Conservation (phyloP, 2,888 invertebrate species). For the Lithophane leautieri region DNA sequence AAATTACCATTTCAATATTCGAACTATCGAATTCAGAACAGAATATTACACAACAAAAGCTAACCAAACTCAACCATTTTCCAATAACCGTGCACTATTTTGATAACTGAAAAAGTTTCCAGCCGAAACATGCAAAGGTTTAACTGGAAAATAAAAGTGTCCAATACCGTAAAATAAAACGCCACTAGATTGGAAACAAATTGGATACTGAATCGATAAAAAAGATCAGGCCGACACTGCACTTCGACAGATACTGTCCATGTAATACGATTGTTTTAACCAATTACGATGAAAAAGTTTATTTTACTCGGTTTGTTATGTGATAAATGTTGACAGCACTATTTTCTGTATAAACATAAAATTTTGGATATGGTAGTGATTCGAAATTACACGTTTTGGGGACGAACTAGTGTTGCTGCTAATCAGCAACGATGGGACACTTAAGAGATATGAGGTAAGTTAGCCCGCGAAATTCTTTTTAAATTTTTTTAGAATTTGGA, state of each 20-base stretch:
- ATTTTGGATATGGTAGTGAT: neutral
- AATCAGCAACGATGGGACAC: neutral
- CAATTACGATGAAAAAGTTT: conserved; percentile 23
- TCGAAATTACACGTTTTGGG: neutral
- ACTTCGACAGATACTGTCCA: conserved; percentile 35
- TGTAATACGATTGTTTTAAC: conserved; percentile 17
- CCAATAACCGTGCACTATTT: neutral
- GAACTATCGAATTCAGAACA: neutral
- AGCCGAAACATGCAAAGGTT: neutral
- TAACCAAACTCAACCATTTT: neutral
- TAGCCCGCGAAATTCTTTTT: no score
- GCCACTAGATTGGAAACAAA: conserved; percentile 45
- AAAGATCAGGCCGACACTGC: conserved; percentile 18
- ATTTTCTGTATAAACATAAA: neutral
- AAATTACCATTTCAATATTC: neutral
- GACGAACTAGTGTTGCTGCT: neutral
- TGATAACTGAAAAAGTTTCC: neutral
- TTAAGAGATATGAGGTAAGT: no score
- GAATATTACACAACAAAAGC: neutral
- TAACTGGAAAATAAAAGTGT: conserved; percentile 26
- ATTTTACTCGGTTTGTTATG: neutral
- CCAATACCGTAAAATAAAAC: conserved; percentile 40
- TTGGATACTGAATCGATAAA: conserved; percentile 53
- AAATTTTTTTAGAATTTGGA: no score
- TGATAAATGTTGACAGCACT: neutral